A percentile compares a stretch with the other conserved stretches of the same genome.
phyloP scores from a whole-genome alignment of 2,888 invertebrate genomes.

The Chrysodeixis includens region DNA sequence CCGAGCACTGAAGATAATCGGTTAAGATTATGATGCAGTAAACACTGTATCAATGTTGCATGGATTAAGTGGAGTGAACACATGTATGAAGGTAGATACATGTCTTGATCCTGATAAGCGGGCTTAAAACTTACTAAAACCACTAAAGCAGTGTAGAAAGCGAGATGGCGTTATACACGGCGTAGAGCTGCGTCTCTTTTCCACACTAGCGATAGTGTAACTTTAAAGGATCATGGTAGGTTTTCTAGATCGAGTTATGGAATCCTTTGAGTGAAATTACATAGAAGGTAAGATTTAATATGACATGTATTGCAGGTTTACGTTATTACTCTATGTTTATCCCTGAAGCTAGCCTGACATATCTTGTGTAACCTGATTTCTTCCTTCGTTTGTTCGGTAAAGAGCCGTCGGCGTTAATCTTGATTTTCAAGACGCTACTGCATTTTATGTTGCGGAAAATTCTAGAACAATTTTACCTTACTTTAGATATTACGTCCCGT shows the following conservation, averaged over 20 bases:
- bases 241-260: constrained; percentile 19
- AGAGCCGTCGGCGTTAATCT: constrained; percentile 1
- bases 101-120: constrained; percentile 25
- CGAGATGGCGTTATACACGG: too few relatives aligned
- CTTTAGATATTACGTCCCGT: background rate
- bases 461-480: background rate
- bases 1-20: constrained; percentile 50
- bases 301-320: constrained; percentile 12
- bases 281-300: constrained; percentile 5
- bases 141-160: too few relatives aligned
- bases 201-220: background rate
- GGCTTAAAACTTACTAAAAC: background rate
- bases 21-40: constrained; percentile 55
- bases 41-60: constrained; percentile 45
- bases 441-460: background rate
- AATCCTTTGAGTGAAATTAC: constrained; percentile 24
- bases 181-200: too few relatives aligned
- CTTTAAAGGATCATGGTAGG: too few relatives aligned
- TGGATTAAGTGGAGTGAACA: constrained; percentile 45
- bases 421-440: constrained; percentile 1
- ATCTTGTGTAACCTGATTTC: background rate
- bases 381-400: background rate
- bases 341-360: background rate
- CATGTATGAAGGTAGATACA: constrained; percentile 17
- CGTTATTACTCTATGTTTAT: background rate